These are phyloP conservation scores for Pontoporia blainvillei DNA, from an alignment of 2,113 vertebrate species.

Conservation along the genomic window DNA sequence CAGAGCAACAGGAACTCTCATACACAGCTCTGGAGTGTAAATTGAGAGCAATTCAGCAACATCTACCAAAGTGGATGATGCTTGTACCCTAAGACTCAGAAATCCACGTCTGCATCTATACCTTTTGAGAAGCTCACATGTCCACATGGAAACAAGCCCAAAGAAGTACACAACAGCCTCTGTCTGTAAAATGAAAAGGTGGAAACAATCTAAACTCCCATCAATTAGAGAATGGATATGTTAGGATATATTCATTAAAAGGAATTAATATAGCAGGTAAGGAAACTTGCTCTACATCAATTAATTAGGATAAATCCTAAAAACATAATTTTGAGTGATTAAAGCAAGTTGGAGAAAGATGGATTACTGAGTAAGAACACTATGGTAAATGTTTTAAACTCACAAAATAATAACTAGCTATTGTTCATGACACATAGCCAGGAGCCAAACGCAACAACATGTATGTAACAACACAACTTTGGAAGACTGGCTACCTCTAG, in stretches of 20 bases:
- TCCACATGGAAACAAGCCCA: not conserved
- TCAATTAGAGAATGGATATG: not conserved
- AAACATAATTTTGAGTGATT: not conserved
- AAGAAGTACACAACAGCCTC: not conserved
- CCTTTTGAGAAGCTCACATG: not conserved
- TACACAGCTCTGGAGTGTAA: accelerated
- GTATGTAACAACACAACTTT: too few relatives aligned
- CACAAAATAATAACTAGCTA: not conserved
- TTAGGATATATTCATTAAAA: not conserved
- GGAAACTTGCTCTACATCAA: not conserved
- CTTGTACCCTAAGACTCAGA: not conserved
- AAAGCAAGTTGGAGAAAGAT: not conserved
- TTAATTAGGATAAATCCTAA: not conserved
- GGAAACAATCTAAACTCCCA: not conserved
- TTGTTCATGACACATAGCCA: not conserved
- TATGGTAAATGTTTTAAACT: not conserved
- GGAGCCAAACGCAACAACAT: not conserved
- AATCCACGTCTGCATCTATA: not conserved
- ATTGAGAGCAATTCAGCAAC: not conserved
- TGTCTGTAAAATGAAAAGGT: not conserved
- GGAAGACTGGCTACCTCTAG: not conserved
- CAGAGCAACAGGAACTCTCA: not conserved
- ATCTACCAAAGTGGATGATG: too few relatives aligned
- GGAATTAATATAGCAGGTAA: not conserved
- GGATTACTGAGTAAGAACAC: not conserved